A percentile compares a stretch with the other conserved stretches of the same genome.
Evolutionary conservation across 2,113 vertebrate species (phyloP).

Genomic region (Lates calcarifer): DNA sequence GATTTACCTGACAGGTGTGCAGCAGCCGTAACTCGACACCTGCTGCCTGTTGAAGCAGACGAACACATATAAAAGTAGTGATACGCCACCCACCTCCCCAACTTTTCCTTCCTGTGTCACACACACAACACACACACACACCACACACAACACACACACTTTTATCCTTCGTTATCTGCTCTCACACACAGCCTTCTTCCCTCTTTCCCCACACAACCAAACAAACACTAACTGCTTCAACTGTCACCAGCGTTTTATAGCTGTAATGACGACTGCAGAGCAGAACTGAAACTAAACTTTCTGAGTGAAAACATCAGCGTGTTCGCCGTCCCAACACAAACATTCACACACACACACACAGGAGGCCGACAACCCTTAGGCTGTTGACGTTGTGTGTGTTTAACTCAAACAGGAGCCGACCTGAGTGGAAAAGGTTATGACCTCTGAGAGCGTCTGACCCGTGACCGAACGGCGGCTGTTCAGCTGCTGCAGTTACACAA

Average conservation of each 20-base stretch:
- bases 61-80: background rate
- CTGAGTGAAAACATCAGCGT: background rate
- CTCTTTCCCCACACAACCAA: background rate
- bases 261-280: background rate
- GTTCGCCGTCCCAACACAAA: background rate
- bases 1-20: constrained; percentile 60
- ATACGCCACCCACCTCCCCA: background rate
- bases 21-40: constrained; percentile 47
- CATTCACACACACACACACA: background rate
- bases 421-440: constrained; percentile 8
- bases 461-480: constrained; percentile 7
- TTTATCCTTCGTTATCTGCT: constrained; percentile 7
- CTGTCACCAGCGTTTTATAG: background rate
- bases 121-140: no score
- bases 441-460: constrained; percentile 5
- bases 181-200: background rate
- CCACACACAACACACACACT: constrained; percentile 2
- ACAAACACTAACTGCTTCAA: background rate
- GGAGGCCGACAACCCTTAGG: background rate
- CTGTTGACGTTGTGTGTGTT: constrained; percentile 16
- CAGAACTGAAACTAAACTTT: background rate
- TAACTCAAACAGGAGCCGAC: background rate
- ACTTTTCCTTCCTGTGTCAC: background rate
- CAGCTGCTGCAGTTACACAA: background rate
- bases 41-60: constrained; percentile 20